phyloP scores from a whole-genome alignment of 1,140 invertebrate genomes.

The Panulirus ornatus region DNA sequence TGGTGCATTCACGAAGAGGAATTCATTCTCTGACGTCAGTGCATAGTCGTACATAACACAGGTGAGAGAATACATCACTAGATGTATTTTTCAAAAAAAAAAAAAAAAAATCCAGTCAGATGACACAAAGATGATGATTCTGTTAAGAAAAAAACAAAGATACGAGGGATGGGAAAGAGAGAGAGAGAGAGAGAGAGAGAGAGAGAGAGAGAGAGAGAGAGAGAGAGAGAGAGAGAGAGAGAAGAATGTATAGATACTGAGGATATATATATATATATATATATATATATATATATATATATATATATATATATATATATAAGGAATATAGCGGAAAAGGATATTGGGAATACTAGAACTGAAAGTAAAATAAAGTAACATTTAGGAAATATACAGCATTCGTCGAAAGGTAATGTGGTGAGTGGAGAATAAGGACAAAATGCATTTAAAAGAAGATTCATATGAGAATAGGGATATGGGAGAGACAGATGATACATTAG shows the following conservation, averaged over 20 bases:
- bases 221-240: slow-evolving; percentile 4
- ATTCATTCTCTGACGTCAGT: neutral
- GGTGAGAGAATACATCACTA: neutral
- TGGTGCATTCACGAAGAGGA: neutral
- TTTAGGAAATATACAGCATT: neutral
- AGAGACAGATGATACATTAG: neutral
- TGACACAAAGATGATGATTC: neutral
- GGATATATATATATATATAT: too few relatives aligned
- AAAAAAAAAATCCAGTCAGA: neutral
- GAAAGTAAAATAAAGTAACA: too few relatives aligned
- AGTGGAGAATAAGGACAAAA: neutral
- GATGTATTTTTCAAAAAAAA: neutral
- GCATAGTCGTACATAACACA: neutral
- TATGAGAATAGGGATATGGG: neutral
- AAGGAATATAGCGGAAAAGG: neutral
- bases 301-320: neutral
- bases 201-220: neutral
- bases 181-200: neutral
- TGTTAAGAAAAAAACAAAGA: neutral
- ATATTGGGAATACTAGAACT: neutral
- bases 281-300: too few relatives aligned
- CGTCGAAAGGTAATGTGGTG: neutral
- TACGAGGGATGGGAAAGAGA: neutral
- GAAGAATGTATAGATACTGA: too few relatives aligned
- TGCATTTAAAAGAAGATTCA: neutral